phyloP scores from a whole-genome alignment of 2,797 vertebrate genomes.

The Steatocranus sp. region DNA sequence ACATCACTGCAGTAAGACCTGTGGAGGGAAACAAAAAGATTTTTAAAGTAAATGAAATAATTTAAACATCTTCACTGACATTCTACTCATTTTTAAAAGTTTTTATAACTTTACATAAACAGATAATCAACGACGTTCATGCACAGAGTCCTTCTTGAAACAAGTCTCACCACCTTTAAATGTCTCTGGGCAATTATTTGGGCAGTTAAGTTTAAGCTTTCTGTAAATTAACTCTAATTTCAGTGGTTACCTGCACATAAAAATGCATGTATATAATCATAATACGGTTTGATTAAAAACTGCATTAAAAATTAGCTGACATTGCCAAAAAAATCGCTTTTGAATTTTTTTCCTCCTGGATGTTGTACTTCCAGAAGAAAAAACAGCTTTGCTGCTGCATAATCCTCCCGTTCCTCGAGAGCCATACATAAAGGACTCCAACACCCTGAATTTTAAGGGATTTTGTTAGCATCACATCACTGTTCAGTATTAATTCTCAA shows the following conservation, averaged over 20 bases:
- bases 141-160: neutral
- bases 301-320: neutral
- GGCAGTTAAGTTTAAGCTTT: neutral
- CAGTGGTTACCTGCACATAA: neutral
- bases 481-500: neutral
- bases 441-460: neutral
- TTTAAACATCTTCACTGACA: neutral
- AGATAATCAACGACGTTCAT: neutral
- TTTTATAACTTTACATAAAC: neutral
- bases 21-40: neutral
- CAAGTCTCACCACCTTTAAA: neutral
- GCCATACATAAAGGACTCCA: neutral
- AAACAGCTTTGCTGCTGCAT: neutral
- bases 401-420: neutral
- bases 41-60: neutral
- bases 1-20: slow-evolving; percentile 43
- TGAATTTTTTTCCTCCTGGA: neutral
- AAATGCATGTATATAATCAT: neutral
- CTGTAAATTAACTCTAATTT: neutral
- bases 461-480: neutral
- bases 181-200: neutral
- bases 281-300: neutral
- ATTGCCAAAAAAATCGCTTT: neutral
- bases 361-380: neutral
- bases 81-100: neutral